Conservation (phyloP, 2,888 invertebrate genomes). For the Macrostomum cliftonense region DNA sequence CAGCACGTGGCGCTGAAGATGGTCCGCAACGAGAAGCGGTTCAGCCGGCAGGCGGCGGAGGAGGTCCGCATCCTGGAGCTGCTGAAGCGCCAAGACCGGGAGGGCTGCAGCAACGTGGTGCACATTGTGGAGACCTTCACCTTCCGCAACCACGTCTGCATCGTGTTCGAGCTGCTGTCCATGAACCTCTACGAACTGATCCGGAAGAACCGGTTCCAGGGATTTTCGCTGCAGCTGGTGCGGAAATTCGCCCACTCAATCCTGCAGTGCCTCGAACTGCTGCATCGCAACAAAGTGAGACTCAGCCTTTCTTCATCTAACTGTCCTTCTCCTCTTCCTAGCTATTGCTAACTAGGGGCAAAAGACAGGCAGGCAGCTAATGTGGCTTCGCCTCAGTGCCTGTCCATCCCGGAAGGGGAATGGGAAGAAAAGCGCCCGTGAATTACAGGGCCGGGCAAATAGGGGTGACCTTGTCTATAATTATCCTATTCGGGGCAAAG, state of each 20-base stretch:
- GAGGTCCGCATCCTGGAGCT: slow-evolving; percentile 80
- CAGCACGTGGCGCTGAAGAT: slow-evolving; percentile 83
- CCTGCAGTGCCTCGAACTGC: slow-evolving; percentile 70
- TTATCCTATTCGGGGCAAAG: too few species aligned
- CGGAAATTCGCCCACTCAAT: slow-evolving; percentile 85
- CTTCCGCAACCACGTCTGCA: slow-evolving; percentile 87
- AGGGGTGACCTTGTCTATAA: too few species aligned
- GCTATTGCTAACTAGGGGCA: too few species aligned
- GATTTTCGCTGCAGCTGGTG: slow-evolving; percentile 77
- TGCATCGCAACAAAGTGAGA: slow-evolving; percentile 12
- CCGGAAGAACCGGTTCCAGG: slow-evolving; percentile 88
- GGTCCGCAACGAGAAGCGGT: slow-evolving; percentile 78
- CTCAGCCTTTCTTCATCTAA: too few species aligned
- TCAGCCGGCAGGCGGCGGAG: slow-evolving; percentile 78
- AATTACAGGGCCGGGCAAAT: too few species aligned
- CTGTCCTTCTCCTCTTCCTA: too few species aligned
- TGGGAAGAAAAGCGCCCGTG: too few species aligned
- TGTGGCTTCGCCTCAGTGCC: too few species aligned
- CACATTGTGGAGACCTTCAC: slow-evolving; percentile 90
- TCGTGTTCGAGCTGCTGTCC: slow-evolving; percentile 76
- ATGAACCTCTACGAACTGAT: slow-evolving; percentile 89
- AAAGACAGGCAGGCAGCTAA: too few species aligned
- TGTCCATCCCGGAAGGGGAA: too few species aligned
- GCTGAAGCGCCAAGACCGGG: slow-evolving; percentile 72
- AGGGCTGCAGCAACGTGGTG: slow-evolving; percentile 84